Conservation (phyloP, 1,140 invertebrate species). For the Drosophila bifasciata region DNA sequence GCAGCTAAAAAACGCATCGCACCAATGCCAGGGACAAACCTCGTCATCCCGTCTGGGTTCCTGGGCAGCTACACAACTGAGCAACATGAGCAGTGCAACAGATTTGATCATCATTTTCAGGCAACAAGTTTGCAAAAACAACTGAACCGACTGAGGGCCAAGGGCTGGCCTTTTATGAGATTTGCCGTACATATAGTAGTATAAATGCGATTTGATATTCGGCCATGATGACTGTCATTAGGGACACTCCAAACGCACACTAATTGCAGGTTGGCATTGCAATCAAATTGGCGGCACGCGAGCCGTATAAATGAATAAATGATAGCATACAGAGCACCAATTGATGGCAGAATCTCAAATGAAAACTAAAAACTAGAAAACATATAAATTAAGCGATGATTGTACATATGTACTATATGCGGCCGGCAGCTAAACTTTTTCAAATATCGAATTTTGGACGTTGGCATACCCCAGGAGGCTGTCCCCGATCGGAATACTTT, state of each 20-base stretch:
- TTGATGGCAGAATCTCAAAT: slow-evolving; percentile 61
- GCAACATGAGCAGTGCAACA: slow-evolving; percentile 5
- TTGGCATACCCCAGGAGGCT: slow-evolving; percentile 27
- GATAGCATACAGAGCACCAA: slow-evolving; percentile 49
- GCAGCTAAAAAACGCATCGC: neutral
- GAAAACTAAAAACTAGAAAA: slow-evolving; percentile 49
- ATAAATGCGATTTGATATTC: slow-evolving; percentile 28
- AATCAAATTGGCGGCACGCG: slow-evolving; percentile 47
- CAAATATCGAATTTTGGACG: neutral
- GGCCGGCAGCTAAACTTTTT: slow-evolving; percentile 39
- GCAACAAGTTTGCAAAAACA: neutral
- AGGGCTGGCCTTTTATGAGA: slow-evolving; percentile 38
- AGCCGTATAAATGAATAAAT: slow-evolving; percentile 58
- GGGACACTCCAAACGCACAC: slow-evolving; percentile 35
- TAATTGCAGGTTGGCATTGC: slow-evolving; percentile 54
- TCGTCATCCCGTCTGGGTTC: slow-evolving; percentile 48
- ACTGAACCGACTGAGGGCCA: slow-evolving; percentile 6
- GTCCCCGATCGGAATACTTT: slow-evolving; percentile 34
- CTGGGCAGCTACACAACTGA: slow-evolving; percentile 26
- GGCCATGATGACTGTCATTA: slow-evolving; percentile 46
- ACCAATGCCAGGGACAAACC: slow-evolving; percentile 2
- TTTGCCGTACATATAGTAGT: neutral
- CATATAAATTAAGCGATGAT: slow-evolving; percentile 61
- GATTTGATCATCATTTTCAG: slow-evolving; percentile 40
- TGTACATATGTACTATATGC: too few species aligned